phyloP scores from a whole-genome alignment of 2,888 invertebrate species.

The Ischnus inquisitorius region DNA sequence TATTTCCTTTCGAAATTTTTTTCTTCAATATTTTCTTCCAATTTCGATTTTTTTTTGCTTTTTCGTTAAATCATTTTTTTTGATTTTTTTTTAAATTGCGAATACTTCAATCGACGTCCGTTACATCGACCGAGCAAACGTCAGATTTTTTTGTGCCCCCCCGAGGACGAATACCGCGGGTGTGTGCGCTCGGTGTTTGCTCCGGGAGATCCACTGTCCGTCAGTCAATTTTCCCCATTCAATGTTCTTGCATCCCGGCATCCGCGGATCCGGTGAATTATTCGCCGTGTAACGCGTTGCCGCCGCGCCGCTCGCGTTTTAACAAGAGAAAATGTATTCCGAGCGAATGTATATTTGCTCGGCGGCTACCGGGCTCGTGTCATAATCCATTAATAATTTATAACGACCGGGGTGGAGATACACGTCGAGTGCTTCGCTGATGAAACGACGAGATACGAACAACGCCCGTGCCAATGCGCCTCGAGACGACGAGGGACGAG shows the following conservation, averaged over 20 bases:
- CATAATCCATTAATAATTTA: neutral
- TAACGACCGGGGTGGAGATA: neutral
- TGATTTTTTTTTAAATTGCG: neutral
- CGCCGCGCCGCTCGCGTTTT: neutral
- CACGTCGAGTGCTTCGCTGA: neutral
- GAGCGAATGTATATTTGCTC: neutral
- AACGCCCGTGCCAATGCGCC: neutral
- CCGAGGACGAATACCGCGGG: neutral
- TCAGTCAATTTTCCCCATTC: slow-evolving; percentile 27
- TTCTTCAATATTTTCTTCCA: neutral
- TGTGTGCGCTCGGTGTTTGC: neutral
- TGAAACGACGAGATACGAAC: neutral
- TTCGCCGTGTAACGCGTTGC: neutral
- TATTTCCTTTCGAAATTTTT: too few relatives aligned
- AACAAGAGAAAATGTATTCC: neutral
- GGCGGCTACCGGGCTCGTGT: neutral
- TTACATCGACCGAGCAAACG: neutral
- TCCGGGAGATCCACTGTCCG: neutral
- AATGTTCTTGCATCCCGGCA: neutral
- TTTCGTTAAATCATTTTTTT: neutral
- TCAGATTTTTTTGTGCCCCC: neutral
- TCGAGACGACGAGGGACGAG: too few relatives aligned
- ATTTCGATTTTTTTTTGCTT: neutral
- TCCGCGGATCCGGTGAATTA: neutral
- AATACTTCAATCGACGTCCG: neutral